Base-by-base conservation (phyloP, 2,888 invertebrate genomes). In the Smittia sp. region DNA sequence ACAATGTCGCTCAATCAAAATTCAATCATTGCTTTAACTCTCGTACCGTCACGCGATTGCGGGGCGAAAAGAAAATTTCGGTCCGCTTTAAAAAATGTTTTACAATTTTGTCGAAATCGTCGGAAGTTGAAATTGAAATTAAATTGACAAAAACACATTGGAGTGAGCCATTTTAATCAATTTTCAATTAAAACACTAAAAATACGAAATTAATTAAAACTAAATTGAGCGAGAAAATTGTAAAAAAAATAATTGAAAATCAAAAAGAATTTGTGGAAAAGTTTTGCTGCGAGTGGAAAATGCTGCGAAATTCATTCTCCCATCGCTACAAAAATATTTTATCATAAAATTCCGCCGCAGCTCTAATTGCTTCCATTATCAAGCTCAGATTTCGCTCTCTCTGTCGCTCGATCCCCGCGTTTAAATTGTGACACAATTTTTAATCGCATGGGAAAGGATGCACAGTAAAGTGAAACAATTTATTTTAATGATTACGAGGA, bases 401-500 rank as follows among this genome's bases (percentile, higher is more conserved):
- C 6, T 58, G 6, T 22, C 58, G 18, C 22, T 58, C 32, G 13
- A 39, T 39, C 39, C 39, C 39, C 13, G 22, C 22, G 22, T 22
- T 22, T n/a, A 46, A 18, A 58, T 58, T n/a, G n/a, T 22, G 58
- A 58, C 58, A 58, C 58, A 20, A n/a, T 22, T 58, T 22, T 20
- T 7, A 20, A 22, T 58, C 58, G 22, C 58, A 22, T 58, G 52
- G 13, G 39, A 69, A 69, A 27, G 68, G 68, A 69, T 69, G 68
- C 25, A 52, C 3, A 69, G 52, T 52, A 69, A 69, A 38, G 11
- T 22, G 52, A 69, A 69, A 69, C 68, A 46, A 69, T 69, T 69
- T 69, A 69, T 69, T 69, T 69, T 69, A 69, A 69, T 69, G 68
- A 69, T 22, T n/a, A 6, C 20, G 24, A 13, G 9, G 25, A 63